Evolutionary conservation across 1,140 invertebrate species (phyloP), one percentile per base, ranked within the genome.

Genomic region (Heliconius himera): DNA sequence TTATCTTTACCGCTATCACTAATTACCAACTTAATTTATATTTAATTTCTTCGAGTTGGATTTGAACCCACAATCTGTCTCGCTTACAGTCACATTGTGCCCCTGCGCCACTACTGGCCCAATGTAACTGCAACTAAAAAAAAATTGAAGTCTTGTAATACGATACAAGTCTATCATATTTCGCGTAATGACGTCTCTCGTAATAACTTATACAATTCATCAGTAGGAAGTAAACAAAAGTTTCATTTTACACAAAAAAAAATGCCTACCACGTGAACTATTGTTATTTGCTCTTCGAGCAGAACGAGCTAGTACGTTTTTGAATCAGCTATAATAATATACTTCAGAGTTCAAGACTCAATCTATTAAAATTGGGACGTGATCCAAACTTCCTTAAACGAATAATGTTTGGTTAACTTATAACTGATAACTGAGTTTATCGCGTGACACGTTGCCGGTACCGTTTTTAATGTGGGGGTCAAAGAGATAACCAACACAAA

Each of bases 261-360:
- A 80, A 49, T 76, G 54, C 46, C 70, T 38, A 80, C 70, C 73
- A 38, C 74, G 70, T 76, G 38, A 70, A 66, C 70, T 75, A 80
- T 80, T 80, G 79, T 80, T 80, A 80, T 80, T 66, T 80, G 20
- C 66, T 73, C 22, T 29, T 80, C 74, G 70, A 80, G 49, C 79
- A 76, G 72, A 76, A 56, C 70, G 33, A 70, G 73, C 79, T 70
- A 49, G 56, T 66, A 66, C 73, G 56, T 79, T 74, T 46, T 70
- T 70, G 60, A 49, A 46, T 76, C n/a, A 36, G 36, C 70, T 76
- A 70, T 76, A 76, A 46, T 41, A 26, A 26, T 29, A 66, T 66
- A 3, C 38, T 76, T 56, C 36, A 76, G 56, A 46, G 16, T 76
- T 36, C 33, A 36, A 36, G 33, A 36, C 5, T 5, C 8, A 73